These are phyloP conservation scores for Drosophila lutescens DNA, from an alignment of 2,888 invertebrate species.

Conservation along the genomic window DNA sequence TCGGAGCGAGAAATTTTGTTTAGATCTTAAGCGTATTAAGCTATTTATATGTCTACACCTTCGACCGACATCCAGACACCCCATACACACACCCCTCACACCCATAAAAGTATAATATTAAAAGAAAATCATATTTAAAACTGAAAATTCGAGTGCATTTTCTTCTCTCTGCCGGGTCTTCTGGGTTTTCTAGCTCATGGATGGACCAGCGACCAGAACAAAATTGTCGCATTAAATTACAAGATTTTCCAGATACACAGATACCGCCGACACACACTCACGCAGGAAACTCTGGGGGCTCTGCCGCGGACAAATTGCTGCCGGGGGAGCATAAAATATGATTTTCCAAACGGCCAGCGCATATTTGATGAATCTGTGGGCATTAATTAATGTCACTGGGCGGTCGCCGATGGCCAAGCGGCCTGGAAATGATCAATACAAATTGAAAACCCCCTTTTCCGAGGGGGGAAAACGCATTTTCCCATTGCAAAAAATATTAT, in stretches of 20 bases:
- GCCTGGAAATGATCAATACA: conserved; percentile 72
- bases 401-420: conserved; percentile 60
- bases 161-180: neutral
- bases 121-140: conserved; percentile 48
- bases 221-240: conserved; percentile 82
- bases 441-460: conserved; percentile 16
- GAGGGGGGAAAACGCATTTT: neutral
- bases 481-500: conserved; percentile 1
- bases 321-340: conserved; percentile 69
- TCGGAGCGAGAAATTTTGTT: conserved; percentile 49
- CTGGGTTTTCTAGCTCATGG: neutral
- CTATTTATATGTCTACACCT: conserved; percentile 68
- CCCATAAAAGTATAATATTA: conserved; percentile 42
- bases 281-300: conserved; percentile 15
- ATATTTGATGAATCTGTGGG: conserved; percentile 77
- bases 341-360: conserved; percentile 74
- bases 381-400: conserved; percentile 79
- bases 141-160: conserved; percentile 51
- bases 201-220: conserved; percentile 37
- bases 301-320: conserved; percentile 68
- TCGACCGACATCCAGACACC: conserved; percentile 30
- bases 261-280: conserved; percentile 18
- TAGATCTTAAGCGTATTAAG: conserved; percentile 67
- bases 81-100: conserved; percentile 39
- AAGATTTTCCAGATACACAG: conserved; percentile 60